Evolutionary conservation across 2,797 vertebrate species (phyloP).

Genomic region (Lepilemur ruficaudatus): DNA sequence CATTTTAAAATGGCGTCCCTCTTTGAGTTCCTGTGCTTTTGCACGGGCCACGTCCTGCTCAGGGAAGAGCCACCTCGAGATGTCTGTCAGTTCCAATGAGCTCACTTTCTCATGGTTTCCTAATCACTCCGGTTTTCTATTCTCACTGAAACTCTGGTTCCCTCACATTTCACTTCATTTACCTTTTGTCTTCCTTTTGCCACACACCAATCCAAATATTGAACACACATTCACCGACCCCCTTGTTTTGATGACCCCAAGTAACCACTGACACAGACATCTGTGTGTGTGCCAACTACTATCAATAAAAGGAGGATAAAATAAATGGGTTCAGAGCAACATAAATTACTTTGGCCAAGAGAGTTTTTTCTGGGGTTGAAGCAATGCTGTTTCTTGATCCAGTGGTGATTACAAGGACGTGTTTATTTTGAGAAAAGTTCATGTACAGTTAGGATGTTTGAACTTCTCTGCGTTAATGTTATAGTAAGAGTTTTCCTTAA

Average conservation of each 20-base stretch:
- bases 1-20: not conserved
- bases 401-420: not conserved
- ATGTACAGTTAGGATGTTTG: not conserved
- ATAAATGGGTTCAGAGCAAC: not conserved
- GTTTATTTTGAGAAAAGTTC: not conserved
- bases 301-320: not conserved
- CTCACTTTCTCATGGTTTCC: not conserved
- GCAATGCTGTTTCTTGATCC: not conserved
- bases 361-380: not conserved
- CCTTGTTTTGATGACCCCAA: not conserved
- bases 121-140: not conserved
- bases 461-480: not conserved
- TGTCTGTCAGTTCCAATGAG: not conserved
- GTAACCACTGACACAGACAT: not conserved
- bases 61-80: not conserved
- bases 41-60: not conserved
- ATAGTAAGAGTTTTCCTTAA: not conserved
- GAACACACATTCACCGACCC: not conserved
- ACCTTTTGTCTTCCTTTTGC: not conserved
- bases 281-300: not conserved
- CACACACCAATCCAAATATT: not conserved
- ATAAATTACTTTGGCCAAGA: not conserved
- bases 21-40: not conserved
- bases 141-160: not conserved
- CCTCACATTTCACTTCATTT: not conserved